phyloP scores from a whole-genome alignment of 1,140 invertebrate species.

The Lepidurus couesii region DNA sequence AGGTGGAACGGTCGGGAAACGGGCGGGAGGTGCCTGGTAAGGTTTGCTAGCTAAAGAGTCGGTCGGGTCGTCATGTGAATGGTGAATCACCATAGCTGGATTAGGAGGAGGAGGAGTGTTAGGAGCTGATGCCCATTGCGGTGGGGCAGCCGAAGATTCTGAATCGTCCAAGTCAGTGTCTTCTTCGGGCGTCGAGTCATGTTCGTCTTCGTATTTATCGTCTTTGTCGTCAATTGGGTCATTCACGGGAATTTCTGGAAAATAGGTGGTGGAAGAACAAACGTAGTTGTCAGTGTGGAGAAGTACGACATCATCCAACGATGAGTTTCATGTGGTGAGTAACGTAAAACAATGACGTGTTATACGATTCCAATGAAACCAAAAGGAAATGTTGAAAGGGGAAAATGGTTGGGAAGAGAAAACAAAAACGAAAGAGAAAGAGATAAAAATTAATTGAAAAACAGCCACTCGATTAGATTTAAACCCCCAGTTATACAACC shows the following conservation, averaged over 20 bases:
- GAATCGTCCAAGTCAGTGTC: background rate
- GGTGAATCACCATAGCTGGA: background rate
- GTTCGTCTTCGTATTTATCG: conserved; percentile 24
- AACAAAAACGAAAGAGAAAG: background rate
- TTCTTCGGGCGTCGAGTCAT: background rate
- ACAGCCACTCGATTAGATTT: background rate
- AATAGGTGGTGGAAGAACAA: background rate
- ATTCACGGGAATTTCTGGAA: conserved; percentile 12
- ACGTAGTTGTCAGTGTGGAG: background rate
- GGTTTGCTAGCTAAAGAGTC: background rate
- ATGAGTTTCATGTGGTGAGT: background rate
- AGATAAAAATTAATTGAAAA: background rate
- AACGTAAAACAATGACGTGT: too few species aligned
- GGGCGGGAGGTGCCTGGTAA: conserved; percentile 37
- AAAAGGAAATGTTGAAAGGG: background rate
- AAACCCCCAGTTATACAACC: background rate
- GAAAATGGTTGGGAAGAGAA: background rate
- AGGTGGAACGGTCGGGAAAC: conserved; percentile 39
- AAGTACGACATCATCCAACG: background rate
- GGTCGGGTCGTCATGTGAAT: background rate
- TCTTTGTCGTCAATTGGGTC: conserved; percentile 2
- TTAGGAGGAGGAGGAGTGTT: background rate
- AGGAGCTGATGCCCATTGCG: background rate
- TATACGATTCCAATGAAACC: background rate
- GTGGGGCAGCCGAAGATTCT: background rate